phyloP scores from a whole-genome alignment of 2,797 vertebrate genomes.

The Hyperoplus lanceolatus region DNA sequence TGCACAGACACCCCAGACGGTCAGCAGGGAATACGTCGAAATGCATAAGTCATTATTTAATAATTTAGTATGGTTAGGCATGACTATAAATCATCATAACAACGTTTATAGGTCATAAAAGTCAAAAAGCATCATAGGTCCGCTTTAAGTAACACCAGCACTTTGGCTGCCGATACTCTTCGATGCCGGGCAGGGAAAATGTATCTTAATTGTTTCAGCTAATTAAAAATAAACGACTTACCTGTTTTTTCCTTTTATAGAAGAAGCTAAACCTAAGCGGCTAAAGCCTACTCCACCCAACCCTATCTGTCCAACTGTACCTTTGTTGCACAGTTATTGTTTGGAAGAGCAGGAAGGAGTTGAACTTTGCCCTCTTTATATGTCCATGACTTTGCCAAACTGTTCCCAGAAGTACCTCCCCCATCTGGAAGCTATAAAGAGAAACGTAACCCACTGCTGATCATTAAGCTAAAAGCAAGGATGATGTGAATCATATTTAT shows the following conservation, averaged over 20 bases:
- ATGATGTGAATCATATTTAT: not conserved
- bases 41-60: no score
- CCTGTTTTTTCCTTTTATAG: not conserved
- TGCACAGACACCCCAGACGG: no score
- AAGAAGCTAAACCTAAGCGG: no score
- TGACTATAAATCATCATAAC: no score
- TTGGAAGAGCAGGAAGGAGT: not conserved
- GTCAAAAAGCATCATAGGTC: no score
- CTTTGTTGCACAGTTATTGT: slow-evolving; percentile 4
- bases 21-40: no score
- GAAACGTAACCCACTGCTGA: not conserved
- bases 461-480: not conserved
- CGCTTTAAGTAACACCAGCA: no score
- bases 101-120: no score
- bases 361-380: not conserved
- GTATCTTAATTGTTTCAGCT: no score
- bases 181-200: not conserved
- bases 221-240: not conserved
- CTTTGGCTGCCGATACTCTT: no score
- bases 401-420: not conserved
- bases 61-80: no score
- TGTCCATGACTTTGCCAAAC: not conserved
- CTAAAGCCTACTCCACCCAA: no score
- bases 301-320: accelerated
- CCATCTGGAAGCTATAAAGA: not conserved